Evolutionary conservation across 2,888 invertebrate species (phyloP), one percentile per base, ranked within the genome.

Genomic region (Lochmaea capreae): DNA sequence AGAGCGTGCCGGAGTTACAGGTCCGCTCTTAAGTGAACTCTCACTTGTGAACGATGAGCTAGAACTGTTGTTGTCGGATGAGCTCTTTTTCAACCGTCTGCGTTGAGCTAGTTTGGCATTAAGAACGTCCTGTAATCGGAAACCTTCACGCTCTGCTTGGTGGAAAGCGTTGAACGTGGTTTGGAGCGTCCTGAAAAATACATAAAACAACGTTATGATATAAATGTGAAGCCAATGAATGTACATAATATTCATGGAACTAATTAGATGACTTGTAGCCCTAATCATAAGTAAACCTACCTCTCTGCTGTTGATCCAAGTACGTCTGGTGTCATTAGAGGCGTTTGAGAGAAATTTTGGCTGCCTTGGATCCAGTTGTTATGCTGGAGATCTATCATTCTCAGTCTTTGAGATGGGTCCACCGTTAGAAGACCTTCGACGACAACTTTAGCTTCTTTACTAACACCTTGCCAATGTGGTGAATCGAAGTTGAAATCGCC

Each of bases 401-500:
- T 90, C 76, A 95, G 88, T 66, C 97, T 89, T 73, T 91, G 89
- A 59, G 89, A 88, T 0, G 96, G 94, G 82, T 97, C 94, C 8
- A 95, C 93, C 0, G 93, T 93, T 66, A 97, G 87, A 71, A 97
- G 88, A 0, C 94, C 93, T 79, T 90, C 87, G 11, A 95, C 93
- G 0, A 97, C 90, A 22, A 91, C 89, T 86, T 95, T 96, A 61
- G 95, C 96, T 74, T 92, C 90, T 0, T 87, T 82, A 0, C 95
- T 95, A 16, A 97, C 92, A 62, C 89, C 89, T 0, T 89, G 88
- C 96, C 97, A 97, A 3, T 90, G 91, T 12, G 87, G 77, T 4
- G 86, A 92, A 67, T 92, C 90, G 87, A 97, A 94, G 76, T 91
- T 90, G 84, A 97, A 95, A 77, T 93, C 91, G 3, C 96, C 97